These are phyloP conservation scores for Timema cristinae DNA, from an alignment of 2,888 invertebrate species.

Conservation along the genomic window DNA sequence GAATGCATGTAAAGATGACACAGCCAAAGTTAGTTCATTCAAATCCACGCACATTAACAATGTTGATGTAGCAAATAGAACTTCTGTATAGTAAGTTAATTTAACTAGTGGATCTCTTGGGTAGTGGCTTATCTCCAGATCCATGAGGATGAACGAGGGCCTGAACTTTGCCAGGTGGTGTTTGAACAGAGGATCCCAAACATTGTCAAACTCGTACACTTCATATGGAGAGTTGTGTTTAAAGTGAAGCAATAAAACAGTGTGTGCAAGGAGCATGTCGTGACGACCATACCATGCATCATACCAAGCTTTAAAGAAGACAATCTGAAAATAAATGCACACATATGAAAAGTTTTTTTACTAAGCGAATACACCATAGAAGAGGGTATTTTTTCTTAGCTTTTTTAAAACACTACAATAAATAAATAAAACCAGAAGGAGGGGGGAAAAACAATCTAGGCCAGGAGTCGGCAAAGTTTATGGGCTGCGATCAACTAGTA, in stretches of 20 bases:
- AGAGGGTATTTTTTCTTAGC: too few species aligned
- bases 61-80: background rate
- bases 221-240: conserved; percentile 12
- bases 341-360: too few species aligned
- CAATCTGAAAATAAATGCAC: background rate
- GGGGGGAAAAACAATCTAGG: too few species aligned
- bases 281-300: conserved; percentile 2
- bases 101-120: background rate
- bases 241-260: conserved; percentile 12
- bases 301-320: conserved; percentile 11
- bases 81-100: background rate
- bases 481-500: too few species aligned
- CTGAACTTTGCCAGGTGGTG: conserved; percentile 2
- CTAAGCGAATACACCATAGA: too few species aligned
- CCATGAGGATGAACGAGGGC: conserved; percentile 12
- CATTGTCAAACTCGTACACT: conserved; percentile 15
- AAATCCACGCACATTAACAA: conserved; percentile 6
- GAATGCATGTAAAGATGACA: conserved; percentile 19
- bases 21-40: conserved; percentile 10
- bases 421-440: background rate
- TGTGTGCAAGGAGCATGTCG: conserved; percentile 14
- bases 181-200: conserved; percentile 13
- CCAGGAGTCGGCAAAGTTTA: too few species aligned
- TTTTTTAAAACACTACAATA: background rate
- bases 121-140: background rate